Percentiles rank a stretch among this genome's conserved stretches.
These are phyloP conservation scores for Cataglyphis albicans DNA, from an alignment of 2,888 invertebrate species.

Conservation along the genomic window DNA sequence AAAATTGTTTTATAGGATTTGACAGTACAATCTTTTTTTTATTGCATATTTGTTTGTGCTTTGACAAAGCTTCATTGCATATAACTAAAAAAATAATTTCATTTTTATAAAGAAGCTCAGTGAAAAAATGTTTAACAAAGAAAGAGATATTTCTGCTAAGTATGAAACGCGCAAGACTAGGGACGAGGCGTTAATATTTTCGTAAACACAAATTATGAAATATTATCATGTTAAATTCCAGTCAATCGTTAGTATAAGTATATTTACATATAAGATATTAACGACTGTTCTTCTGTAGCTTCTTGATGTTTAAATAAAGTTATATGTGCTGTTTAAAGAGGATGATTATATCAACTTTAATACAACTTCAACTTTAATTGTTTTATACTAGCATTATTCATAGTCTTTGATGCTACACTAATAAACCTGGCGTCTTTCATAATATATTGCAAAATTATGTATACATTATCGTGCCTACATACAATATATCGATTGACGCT, in stretches of 20 bases:
- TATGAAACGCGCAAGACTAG: not conserved
- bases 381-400: constrained; percentile 29
- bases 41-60: not conserved
- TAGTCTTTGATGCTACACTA: constrained; percentile 24
- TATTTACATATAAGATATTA: constrained; percentile 44
- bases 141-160: not conserved
- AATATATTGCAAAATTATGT: constrained; percentile 37
- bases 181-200: constrained; percentile 24
- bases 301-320: constrained; percentile 81
- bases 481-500: constrained; percentile 34
- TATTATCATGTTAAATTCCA: constrained; percentile 42
- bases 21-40: constrained; percentile 14
- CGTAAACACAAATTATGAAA: constrained; percentile 12
- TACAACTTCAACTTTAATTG: constrained; percentile 37
- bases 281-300: constrained; percentile 79
- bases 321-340: constrained; percentile 69
- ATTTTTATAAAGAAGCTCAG: constrained; percentile 8
- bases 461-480: constrained; percentile 23
- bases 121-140: constrained; percentile 10
- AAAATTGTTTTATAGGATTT: constrained; percentile 14
- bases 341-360: constrained; percentile 57
- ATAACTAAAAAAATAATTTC: not conserved
- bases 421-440: constrained; percentile 37
- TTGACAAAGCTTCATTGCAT: not conserved
- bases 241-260: constrained; percentile 55